phyloP scores from a whole-genome alignment of 2,888 invertebrate species.

The Cheilosia pagana region DNA sequence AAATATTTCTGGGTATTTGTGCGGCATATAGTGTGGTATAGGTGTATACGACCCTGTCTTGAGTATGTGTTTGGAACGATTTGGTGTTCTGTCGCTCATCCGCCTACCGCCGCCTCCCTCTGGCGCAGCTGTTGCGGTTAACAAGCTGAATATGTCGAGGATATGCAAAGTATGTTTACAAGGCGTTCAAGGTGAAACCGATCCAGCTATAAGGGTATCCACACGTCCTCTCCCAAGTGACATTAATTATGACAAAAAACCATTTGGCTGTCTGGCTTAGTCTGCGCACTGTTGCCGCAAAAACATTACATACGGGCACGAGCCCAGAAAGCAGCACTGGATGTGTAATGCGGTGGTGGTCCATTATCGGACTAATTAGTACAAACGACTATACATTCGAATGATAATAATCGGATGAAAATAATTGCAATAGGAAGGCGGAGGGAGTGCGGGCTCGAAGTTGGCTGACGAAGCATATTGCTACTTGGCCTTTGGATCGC shows the following conservation, averaged over 20 bases:
- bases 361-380: conserved; percentile 55
- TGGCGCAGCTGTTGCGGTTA: conserved; percentile 5
- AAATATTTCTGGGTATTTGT: conserved; percentile 22
- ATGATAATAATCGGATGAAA: conserved; percentile 57
- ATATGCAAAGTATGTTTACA: conserved; percentile 32
- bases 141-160: conserved; percentile 15
- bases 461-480: not conserved
- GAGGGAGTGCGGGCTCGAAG: not conserved
- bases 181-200: conserved; percentile 21
- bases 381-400: conserved; percentile 34
- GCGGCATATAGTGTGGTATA: not conserved
- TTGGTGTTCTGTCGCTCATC: conserved; percentile 1
- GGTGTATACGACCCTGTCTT: too few species aligned
- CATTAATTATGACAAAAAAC: conserved; percentile 53
- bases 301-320: conserved; percentile 19
- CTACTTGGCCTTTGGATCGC: not conserved
- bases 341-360: not conserved
- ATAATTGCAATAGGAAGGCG: conserved; percentile 35
- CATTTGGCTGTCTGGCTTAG: conserved; percentile 41
- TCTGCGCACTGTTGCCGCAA: conserved; percentile 12
- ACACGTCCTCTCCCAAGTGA: conserved; percentile 1
- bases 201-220: not conserved
- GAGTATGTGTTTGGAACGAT: conserved; percentile 15
- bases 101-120: not conserved
- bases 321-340: conserved; percentile 1